These are phyloP conservation scores for Mastomys natalensis DNA, from an alignment of 2,113 vertebrate genomes.

Conservation along the genomic window DNA sequence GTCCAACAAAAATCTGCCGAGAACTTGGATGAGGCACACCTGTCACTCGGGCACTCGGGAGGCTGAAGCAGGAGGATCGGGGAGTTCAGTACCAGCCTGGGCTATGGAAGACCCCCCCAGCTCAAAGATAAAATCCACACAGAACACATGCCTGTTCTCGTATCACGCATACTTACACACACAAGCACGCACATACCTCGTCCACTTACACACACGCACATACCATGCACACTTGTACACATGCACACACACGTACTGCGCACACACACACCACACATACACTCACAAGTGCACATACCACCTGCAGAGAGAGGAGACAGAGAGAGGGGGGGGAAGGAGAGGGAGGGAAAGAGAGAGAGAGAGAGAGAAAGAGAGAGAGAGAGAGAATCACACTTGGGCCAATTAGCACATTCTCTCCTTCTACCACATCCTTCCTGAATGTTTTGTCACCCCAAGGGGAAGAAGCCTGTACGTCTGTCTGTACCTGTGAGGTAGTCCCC, in stretches of 20 bases:
- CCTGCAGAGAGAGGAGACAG: not conserved
- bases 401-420: not conserved
- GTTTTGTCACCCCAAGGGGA: not conserved
- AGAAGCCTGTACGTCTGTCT: not conserved
- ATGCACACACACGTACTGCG: too few species aligned
- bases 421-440: not conserved
- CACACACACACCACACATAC: too few species aligned
- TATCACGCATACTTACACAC: too few species aligned
- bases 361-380: not conserved
- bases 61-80: not conserved
- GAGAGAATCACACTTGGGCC: not conserved
- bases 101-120: not conserved
- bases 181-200: too few species aligned
- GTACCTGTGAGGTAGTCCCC: not conserved
- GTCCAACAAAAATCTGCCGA: not conserved
- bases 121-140: not conserved
- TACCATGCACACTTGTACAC: too few species aligned
- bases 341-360: not conserved
- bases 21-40: not conserved
- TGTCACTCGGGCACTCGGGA: not conserved
- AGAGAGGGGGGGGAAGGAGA: too few species aligned
- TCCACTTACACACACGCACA: too few species aligned
- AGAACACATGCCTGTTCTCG: too few species aligned
- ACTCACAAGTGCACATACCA: too few species aligned
- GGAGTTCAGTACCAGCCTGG: not conserved